A percentile compares a stretch with the other conserved stretches of the same genome.
These are phyloP conservation scores for Macrotrachela quadricornifera DNA, from an alignment of 1,140 invertebrate species.

Conservation along the genomic window DNA sequence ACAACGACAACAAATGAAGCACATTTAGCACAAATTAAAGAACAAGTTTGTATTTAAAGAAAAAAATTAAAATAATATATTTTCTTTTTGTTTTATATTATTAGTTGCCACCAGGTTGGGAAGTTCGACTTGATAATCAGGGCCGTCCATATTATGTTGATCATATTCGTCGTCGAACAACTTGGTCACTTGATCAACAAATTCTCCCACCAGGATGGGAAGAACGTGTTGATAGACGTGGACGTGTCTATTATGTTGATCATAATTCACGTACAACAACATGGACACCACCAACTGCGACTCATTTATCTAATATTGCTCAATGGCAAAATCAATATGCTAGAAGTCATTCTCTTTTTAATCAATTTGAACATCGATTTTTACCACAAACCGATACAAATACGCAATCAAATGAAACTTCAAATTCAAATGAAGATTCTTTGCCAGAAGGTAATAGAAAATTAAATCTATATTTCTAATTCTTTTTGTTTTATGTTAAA, in stretches of 20 bases:
- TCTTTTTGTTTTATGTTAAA: constrained; percentile 22
- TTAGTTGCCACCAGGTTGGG: constrained; percentile 42
- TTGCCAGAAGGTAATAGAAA: constrained; percentile 30
- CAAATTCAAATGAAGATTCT: constrained; percentile 54
- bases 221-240: constrained; percentile 62
- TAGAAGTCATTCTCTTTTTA: constrained; percentile 2
- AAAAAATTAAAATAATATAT: too few species aligned
- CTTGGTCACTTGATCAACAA: constrained; percentile 48
- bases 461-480: background rate
- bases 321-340: constrained; percentile 3
- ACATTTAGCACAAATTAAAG: too few species aligned
- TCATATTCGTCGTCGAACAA: constrained; percentile 80
- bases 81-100: too few species aligned
- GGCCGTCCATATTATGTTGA: constrained; percentile 74
- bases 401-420: constrained; percentile 66
- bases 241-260: constrained; percentile 72
- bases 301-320: constrained; percentile 28
- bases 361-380: constrained; percentile 49
- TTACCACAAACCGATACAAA: constrained; percentile 68
- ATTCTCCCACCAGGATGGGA: constrained; percentile 43
- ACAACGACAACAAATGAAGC: too few species aligned
- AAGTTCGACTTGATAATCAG: constrained; percentile 65
- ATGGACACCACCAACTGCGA: constrained; percentile 61
- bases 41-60: too few species aligned
- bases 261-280: constrained; percentile 84